Evolutionary conservation across 2,797 vertebrate genomes (phyloP).

Genomic region (Salarias fasciatus): DNA sequence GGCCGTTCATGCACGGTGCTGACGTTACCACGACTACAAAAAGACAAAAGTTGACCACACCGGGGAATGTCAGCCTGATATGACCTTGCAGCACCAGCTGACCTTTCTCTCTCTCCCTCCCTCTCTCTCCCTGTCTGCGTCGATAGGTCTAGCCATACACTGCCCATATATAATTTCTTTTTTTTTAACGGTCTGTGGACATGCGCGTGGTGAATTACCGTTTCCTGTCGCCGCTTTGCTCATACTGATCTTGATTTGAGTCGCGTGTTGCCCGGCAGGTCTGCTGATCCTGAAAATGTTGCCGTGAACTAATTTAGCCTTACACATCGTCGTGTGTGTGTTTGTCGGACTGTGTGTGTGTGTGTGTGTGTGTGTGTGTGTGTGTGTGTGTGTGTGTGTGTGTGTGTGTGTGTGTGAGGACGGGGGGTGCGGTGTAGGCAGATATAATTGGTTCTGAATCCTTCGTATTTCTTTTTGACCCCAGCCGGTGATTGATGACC

Average conservation of each 20-base stretch:
- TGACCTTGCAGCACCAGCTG: slow-evolving; percentile 76
- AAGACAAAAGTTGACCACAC: slow-evolving; percentile 84
- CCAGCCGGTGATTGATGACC: slow-evolving; percentile 85
- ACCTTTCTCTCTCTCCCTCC: slow-evolving; percentile 44
- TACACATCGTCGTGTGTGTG: not conserved
- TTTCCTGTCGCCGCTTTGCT: slow-evolving; percentile 10
- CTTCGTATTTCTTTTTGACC: slow-evolving; percentile 81
- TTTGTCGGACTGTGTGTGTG: slow-evolving; percentile 2
- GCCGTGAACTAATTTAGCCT: slow-evolving; percentile 9
- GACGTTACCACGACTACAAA: slow-evolving; percentile 80
- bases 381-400: no score
- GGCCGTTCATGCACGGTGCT: slow-evolving; percentile 62
- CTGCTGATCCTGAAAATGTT: slow-evolving; percentile 37
- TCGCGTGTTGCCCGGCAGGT: slow-evolving; percentile 1
- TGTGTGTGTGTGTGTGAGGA: slow-evolving; percentile 28
- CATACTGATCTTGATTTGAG: slow-evolving; percentile 6
- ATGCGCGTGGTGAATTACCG: not conserved
- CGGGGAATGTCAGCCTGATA: slow-evolving; percentile 78
- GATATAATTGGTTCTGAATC: slow-evolving; percentile 82
- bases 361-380: no score
- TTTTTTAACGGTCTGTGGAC: not conserved
- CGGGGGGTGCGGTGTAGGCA: slow-evolving; percentile 62
- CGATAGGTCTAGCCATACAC: no score
- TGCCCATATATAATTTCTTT: no score
- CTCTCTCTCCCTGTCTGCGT: slow-evolving; percentile 10